phyloP scores from a whole-genome alignment of 1,140 invertebrate species.

The Hydropsyche tenuis region DNA sequence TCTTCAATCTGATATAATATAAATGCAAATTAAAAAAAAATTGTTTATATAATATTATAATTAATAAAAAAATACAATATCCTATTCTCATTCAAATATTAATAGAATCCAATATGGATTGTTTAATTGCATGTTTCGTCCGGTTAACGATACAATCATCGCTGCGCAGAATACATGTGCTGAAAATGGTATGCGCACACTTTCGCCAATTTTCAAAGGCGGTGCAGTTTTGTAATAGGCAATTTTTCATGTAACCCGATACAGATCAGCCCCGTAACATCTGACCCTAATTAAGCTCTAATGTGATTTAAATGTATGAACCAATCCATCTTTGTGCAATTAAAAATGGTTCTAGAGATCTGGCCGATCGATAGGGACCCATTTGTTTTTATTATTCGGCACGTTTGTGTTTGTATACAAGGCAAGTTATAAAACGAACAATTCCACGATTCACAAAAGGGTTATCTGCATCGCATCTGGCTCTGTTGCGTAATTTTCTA shows the following conservation, averaged over 20 bases:
- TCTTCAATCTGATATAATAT: too few relatives aligned
- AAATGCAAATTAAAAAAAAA: too few relatives aligned
- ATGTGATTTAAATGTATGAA: slow-evolving; percentile 48
- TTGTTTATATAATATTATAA: too few relatives aligned
- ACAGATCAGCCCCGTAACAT: slow-evolving; percentile 47
- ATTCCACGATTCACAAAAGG: slow-evolving; percentile 39
- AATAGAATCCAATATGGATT: too few relatives aligned
- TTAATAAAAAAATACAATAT: too few relatives aligned
- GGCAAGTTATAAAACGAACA: not conserved
- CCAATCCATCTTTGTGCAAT: slow-evolving; percentile 46
- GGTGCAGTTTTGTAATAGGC: slow-evolving; percentile 40
- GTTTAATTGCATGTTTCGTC: too few relatives aligned
- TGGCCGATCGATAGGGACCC: slow-evolving; percentile 30
- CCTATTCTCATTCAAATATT: too few relatives aligned
- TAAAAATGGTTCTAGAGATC: slow-evolving; percentile 46
- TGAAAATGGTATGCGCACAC: slow-evolving; percentile 1
- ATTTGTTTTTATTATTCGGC: slow-evolving; percentile 33
- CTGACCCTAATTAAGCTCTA: slow-evolving; percentile 50
- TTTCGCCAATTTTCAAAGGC: slow-evolving; percentile 21
- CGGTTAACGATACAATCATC: too few relatives aligned
- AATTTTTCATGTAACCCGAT: slow-evolving; percentile 45
- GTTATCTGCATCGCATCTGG: slow-evolving; percentile 42
- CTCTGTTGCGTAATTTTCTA: slow-evolving; percentile 37
- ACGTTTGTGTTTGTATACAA: not conserved
- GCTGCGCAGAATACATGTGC: too few relatives aligned